A percentile compares a stretch with the other conserved stretches of the same genome.
Evolutionary conservation across 92 coral and sea anemone species (phyloP).

Genomic region (Porites rus): DNA sequence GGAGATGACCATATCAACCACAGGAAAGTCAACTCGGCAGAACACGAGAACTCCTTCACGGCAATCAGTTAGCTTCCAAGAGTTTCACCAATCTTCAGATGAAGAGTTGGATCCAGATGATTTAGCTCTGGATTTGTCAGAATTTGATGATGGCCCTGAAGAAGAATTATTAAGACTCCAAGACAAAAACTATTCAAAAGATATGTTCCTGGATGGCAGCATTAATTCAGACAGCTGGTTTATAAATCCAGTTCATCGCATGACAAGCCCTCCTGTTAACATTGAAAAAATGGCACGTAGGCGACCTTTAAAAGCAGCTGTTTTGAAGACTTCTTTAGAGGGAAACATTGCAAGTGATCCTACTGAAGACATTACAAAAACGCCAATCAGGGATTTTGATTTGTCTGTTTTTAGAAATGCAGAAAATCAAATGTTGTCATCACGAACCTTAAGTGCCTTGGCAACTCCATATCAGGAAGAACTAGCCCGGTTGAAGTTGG

Average conservation of each 20-base stretch:
- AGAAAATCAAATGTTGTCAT: conserved; percentile 86
- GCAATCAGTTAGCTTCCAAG: conserved; percentile 61
- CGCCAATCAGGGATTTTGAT: conserved; percentile 84
- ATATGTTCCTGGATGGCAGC: conserved; percentile 57
- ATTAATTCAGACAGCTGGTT: conserved; percentile 80
- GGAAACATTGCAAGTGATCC: conserved; percentile 83
- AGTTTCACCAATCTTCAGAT: conserved; percentile 66
- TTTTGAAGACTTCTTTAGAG: conserved; percentile 73
- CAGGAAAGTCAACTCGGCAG: conserved; percentile 24
- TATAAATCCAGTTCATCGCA: conserved; percentile 82
- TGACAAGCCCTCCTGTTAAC: conserved; percentile 69
- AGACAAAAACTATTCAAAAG: conserved; percentile 44
- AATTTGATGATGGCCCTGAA: conserved; percentile 85
- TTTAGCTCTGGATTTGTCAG: conserved; percentile 75
- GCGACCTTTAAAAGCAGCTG: conserved; percentile 89
- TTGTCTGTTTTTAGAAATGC: conserved; percentile 86
- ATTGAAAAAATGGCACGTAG: conserved; percentile 69
- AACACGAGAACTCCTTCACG: conserved; percentile 42
- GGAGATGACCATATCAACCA: conserved; percentile 76
- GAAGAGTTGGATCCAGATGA: conserved; percentile 73
- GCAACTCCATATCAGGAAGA: conserved; percentile 94
- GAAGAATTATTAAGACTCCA: conserved; percentile 80
- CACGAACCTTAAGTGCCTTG: conserved; percentile 91
- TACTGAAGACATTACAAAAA: conserved; percentile 75
- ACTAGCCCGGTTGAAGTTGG: conserved; percentile 76